These are phyloP conservation scores for Thaumatotibia leucotreta DNA, from an alignment of 1,140 invertebrate genomes.

Conservation along the genomic window DNA sequence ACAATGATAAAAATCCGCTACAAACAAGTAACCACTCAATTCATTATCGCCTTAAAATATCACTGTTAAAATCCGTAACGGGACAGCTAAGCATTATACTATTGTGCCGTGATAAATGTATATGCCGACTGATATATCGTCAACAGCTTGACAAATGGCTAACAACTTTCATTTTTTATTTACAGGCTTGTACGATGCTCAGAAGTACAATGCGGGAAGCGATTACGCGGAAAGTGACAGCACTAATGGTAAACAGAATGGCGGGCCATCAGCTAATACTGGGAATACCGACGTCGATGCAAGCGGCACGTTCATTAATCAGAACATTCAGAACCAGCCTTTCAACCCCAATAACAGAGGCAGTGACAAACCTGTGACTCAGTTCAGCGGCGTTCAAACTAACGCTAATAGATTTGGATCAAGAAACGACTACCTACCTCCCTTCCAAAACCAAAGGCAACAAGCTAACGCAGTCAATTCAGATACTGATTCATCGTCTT, in stretches of 20 bases:
- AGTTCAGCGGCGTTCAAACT: neutral
- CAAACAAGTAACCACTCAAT: slow-evolving; percentile 11
- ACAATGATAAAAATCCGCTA: slow-evolving; percentile 3
- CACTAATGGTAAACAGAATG: slow-evolving; percentile 38
- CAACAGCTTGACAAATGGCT: slow-evolving; percentile 54
- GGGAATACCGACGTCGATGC: slow-evolving; percentile 29
- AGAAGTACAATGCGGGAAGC: slow-evolving; percentile 59
- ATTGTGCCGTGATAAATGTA: slow-evolving; percentile 59
- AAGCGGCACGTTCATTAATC: slow-evolving; percentile 43
- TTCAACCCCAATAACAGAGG: neutral
- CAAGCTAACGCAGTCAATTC: neutral
- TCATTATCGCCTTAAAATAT: slow-evolving; percentile 20
- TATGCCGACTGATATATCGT: slow-evolving; percentile 40
- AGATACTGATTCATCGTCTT: neutral
- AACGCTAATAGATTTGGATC: slow-evolving; percentile 9
- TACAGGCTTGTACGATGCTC: slow-evolving; percentile 67
- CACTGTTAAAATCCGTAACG: slow-evolving; percentile 33
- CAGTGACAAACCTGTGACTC: neutral
- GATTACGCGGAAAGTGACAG: slow-evolving; percentile 50
- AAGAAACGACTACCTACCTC: slow-evolving; percentile 17
- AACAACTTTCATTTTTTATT: slow-evolving; percentile 71
- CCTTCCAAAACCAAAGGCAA: slow-evolving; percentile 2
- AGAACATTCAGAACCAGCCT: slow-evolving; percentile 36
- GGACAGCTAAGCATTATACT: slow-evolving; percentile 31
- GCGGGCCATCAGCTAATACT: slow-evolving; percentile 32